Percentiles rank a stretch among this genome's conserved stretches.
Conservation (phyloP, 2,888 invertebrate species). For the Cephonodes hylas region DNA sequence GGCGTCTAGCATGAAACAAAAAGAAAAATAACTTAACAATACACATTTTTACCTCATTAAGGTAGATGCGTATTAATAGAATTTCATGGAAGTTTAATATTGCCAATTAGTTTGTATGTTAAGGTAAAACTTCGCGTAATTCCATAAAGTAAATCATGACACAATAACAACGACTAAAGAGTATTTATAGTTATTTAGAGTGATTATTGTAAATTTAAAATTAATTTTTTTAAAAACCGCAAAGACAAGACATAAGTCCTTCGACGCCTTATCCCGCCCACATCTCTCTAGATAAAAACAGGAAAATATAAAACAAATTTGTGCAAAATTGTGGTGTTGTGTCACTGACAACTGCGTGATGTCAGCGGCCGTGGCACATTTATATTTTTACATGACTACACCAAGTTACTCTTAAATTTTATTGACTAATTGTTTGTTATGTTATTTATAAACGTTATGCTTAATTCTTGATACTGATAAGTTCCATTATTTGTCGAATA, state of each 20-base stretch:
- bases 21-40: no score
- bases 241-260: not conserved
- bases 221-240: not conserved
- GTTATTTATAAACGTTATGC: not conserved
- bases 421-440: conserved; percentile 3
- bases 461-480: not conserved
- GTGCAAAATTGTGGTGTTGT: conserved; percentile 6
- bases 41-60: no score
- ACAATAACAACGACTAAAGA: not conserved
- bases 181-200: no score
- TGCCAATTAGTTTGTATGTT: no score
- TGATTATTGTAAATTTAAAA: not conserved
- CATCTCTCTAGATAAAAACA: not conserved
- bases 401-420: not conserved
- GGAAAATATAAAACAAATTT: conserved; percentile 7
- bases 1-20: no score
- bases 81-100: no score
- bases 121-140: no score
- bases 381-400: conserved; percentile 2
- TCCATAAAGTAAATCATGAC: not conserved
- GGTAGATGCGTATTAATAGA: no score
- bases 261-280: not conserved
- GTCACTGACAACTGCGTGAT: conserved; percentile 14
- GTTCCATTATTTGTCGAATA: not conserved
- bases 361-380: conserved; percentile 21